phyloP scores from a whole-genome alignment of 2,888 invertebrate genomes.

The Nymphalis polychloros region DNA sequence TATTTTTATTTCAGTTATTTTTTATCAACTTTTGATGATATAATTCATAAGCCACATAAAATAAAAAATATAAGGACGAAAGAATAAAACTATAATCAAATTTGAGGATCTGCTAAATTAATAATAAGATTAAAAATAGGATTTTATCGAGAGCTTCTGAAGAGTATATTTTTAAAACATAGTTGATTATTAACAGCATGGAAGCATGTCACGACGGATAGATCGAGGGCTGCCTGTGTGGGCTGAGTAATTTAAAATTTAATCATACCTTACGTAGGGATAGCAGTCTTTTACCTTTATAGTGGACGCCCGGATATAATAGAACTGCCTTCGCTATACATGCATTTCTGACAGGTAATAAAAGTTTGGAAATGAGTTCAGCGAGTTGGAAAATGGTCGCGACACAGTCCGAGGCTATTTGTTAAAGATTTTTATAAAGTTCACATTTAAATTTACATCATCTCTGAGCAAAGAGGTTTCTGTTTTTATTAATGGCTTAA shows the following conservation, averaged over 20 bases:
- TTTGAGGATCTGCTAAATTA: conserved; percentile 17
- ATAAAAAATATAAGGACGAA: not conserved
- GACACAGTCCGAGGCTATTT: conserved; percentile 14
- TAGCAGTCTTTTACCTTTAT: conserved; percentile 40
- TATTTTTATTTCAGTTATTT: too few species aligned
- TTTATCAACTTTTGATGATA: too few species aligned
- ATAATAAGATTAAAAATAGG: conserved; percentile 26
- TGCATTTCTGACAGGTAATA: conserved; percentile 33
- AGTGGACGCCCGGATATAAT: conserved; percentile 23
- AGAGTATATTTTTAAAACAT: conserved; percentile 44
- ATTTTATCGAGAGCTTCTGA: conserved; percentile 26
- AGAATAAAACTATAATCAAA: conserved; percentile 2
- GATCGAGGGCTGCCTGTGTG: conserved; percentile 56
- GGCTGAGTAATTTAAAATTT: conserved; percentile 63
- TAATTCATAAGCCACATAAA: not conserved
- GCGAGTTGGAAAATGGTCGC: conserved; percentile 16
- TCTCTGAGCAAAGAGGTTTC: not conserved
- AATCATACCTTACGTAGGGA: conserved; percentile 57
- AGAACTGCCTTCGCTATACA: conserved; percentile 22
- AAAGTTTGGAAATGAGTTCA: conserved; percentile 37
- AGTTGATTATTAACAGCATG: conserved; percentile 49
- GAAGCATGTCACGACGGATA: conserved; percentile 54
- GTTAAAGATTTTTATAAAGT: conserved; percentile 9
- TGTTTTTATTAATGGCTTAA: not conserved
- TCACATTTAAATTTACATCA: conserved; percentile 10